These are phyloP conservation scores for Adelphocoris suturalis DNA, from an alignment of 2,888 invertebrate species.

Conservation along the genomic window DNA sequence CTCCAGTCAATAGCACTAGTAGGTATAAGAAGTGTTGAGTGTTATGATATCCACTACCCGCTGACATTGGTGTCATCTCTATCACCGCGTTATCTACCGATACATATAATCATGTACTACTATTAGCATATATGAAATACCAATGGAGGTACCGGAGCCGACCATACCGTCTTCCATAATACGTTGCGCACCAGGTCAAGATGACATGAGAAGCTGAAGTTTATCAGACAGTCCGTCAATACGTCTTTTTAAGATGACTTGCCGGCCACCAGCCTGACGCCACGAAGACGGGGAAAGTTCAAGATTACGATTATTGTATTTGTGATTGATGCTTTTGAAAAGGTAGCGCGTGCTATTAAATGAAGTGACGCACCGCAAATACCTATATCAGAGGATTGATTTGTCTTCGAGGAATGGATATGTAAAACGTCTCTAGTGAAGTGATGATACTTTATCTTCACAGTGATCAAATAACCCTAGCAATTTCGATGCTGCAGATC, in stretches of 20 bases:
- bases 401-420: background rate
- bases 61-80: too few relatives aligned
- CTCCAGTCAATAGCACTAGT: too few relatives aligned
- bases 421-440: background rate
- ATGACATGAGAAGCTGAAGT: conserved; percentile 1
- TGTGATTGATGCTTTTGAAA: conserved; percentile 9
- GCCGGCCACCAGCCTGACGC: conserved; percentile 7
- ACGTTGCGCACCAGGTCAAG: background rate
- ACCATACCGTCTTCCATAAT: too few relatives aligned
- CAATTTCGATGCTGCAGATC: too few relatives aligned
- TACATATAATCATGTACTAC: too few relatives aligned
- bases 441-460: too few relatives aligned
- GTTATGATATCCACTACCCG: too few relatives aligned
- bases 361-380: conserved; percentile 14
- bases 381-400: background rate
- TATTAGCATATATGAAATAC: too few relatives aligned
- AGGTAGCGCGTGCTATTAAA: conserved; percentile 31
- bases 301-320: background rate
- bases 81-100: too few relatives aligned
- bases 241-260: conserved; percentile 3
- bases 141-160: too few relatives aligned
- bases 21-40: too few relatives aligned
- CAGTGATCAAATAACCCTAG: too few relatives aligned
- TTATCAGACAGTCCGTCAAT: background rate
- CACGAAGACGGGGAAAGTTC: background rate